phyloP scores from a whole-genome alignment of 1,140 invertebrate genomes.

The Branchinecta lynchi region DNA sequence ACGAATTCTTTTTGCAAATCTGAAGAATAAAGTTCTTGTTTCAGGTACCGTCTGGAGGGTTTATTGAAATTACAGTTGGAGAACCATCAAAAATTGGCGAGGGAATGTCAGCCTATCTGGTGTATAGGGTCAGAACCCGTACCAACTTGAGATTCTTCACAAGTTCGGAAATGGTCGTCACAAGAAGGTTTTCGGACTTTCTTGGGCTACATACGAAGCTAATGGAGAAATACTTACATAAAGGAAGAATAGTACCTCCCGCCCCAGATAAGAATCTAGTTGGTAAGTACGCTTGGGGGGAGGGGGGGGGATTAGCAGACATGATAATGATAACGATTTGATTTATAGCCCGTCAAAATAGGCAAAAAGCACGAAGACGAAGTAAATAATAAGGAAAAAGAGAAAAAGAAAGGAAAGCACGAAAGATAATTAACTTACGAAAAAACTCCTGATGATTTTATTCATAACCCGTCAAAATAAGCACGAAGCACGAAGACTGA shows the following conservation, averaged over 20 bases:
- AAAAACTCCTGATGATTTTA: no score
- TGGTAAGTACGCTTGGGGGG: slow-evolving; percentile 40
- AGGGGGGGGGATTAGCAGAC: no score
- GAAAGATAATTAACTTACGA: no score
- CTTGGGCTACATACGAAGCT: slow-evolving; percentile 90
- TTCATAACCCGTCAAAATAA: no score
- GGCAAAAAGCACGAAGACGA: no score
- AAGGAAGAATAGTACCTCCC: slow-evolving; percentile 88
- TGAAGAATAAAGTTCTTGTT: neutral
- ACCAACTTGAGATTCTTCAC: slow-evolving; percentile 83
- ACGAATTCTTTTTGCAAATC: no score
- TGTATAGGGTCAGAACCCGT: slow-evolving; percentile 72
- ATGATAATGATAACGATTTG: no score
- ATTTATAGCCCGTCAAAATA: no score
- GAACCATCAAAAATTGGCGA: slow-evolving; percentile 93
- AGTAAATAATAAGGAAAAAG: no score
- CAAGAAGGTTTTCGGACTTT: slow-evolving; percentile 91
- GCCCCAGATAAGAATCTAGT: slow-evolving; percentile 97
- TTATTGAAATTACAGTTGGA: slow-evolving; percentile 54
- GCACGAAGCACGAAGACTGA: no score
- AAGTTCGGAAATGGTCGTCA: slow-evolving; percentile 64
- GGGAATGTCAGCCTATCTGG: slow-evolving; percentile 90
- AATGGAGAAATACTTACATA: slow-evolving; percentile 77
- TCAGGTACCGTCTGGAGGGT: slow-evolving; percentile 23
- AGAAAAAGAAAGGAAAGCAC: no score